Base-by-base conservation (phyloP, 2,797 vertebrate species). In the Alosa sapidissima region DNA sequence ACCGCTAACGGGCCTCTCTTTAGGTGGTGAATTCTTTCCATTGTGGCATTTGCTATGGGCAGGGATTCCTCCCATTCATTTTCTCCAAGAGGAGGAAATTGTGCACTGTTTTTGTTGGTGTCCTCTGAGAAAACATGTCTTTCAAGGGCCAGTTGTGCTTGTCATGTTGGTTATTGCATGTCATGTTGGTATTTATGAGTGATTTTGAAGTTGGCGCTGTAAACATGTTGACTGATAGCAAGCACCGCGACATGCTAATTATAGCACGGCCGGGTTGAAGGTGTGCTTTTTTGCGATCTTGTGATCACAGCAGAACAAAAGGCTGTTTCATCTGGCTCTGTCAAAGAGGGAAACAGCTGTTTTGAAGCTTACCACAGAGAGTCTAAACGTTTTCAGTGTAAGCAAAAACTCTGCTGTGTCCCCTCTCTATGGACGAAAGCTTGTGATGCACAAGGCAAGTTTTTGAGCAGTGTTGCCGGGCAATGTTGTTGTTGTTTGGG, bases 201-300 rank as follows among this genome's bases (percentile, higher is more conserved):
- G 36, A 33, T 89, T 91, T 54, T 65, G 36, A 84, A 85, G 8
- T 48, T 86, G 89, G 91, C 91, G 82, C 52, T 82, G 58, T 55
- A 84, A 82, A 86, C 78, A 48, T 60, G 58, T 81, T 52, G 55
- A 54, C 68, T 75, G 13, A 83, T 85, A 85, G n/a, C 52, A 33
- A 52, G 52, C 68, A 81, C 84, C 85, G 83, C 75, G 81, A 51
- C 47, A 68, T 81, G 49, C 19, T 85, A 87, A 84, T 84, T 83
- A 87, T 83, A 87, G 83, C 84, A 58, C 24, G 19, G 33, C n/a
- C n/a, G 83, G 55, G 83, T n/a, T 41, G 82, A 41, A 83, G 65
- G 83, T 85, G 86, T 81, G n/a, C 81, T 86, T 65, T 68, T 75
- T 45, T 75, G 68, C 21, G 58, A 83, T 81, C 88, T 85, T 82